Evolutionary conservation across 2,888 invertebrate genomes (phyloP).

Genomic region (Calameuta idolon): DNA sequence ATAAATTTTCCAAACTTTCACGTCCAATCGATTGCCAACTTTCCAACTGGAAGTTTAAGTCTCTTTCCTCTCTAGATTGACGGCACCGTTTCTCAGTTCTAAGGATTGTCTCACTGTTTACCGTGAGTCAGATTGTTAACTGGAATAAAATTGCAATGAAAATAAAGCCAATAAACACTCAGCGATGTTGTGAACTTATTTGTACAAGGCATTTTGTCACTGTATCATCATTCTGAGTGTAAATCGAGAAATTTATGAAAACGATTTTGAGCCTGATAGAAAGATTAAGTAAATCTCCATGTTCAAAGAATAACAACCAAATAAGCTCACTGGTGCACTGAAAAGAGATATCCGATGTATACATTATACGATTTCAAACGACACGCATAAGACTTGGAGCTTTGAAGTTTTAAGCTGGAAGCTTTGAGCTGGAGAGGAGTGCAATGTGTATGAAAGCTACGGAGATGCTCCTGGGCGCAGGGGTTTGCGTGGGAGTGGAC

Average conservation of each 20-base stretch:
- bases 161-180: neutral
- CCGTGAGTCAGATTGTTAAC: neutral
- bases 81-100: conserved; percentile 36
- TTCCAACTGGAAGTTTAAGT: conserved; percentile 48
- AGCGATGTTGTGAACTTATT: neutral
- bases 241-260: neutral
- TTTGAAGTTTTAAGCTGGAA: conserved; percentile 12
- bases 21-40: conserved; percentile 48
- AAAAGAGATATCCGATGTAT: neutral
- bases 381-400: conserved; percentile 17
- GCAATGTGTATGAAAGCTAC: conserved; percentile 16
- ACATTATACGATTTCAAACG: neutral
- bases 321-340: neutral
- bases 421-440: neutral
- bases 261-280: neutral
- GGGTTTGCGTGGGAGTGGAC: conserved; percentile 66
- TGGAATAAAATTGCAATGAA: neutral
- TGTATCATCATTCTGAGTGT: neutral
- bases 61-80: conserved; percentile 58
- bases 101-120: neutral
- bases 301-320: neutral
- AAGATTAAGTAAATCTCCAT: neutral
- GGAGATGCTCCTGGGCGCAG: conserved; percentile 14
- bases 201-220: neutral
- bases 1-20: conserved; percentile 48